Percentiles rank a stretch among this genome's conserved stretches.
Conservation (phyloP, 2,113 vertebrate species). For the Semnornis frantzii region DNA sequence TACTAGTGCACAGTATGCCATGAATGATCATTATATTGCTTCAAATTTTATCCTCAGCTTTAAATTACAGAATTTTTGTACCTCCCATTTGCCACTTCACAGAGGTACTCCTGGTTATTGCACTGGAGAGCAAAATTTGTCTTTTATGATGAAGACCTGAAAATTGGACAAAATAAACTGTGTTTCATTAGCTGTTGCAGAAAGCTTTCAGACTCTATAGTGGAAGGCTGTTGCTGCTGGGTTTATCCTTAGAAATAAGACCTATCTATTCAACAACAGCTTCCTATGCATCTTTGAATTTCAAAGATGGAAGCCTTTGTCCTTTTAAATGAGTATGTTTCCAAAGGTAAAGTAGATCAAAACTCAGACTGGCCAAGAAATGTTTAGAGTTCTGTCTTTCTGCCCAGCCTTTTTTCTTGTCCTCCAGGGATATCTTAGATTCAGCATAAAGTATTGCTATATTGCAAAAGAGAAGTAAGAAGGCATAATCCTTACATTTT, state of each 20-base stretch:
- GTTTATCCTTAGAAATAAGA: not conserved
- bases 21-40: not conserved
- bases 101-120: not conserved
- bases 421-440: conserved; percentile 38
- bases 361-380: conserved; percentile 21
- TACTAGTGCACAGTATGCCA: not conserved
- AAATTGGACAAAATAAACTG: not conserved
- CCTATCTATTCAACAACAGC: not conserved
- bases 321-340: conserved; percentile 18
- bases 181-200: not conserved
- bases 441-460: conserved; percentile 50
- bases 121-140: not conserved
- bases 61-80: not conserved
- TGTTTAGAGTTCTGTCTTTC: conserved; percentile 24
- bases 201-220: not conserved
- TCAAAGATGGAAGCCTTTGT: conserved; percentile 24
- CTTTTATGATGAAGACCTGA: not conserved
- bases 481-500: conserved; percentile 19
- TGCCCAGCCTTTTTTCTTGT: not conserved
- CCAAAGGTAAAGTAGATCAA: conserved; percentile 16
- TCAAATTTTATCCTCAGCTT: not conserved
- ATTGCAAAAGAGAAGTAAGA: conserved; percentile 56
- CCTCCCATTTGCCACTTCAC: not conserved
- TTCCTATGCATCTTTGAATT: not conserved
- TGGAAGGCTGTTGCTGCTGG: not conserved